A percentile compares a stretch with the other conserved stretches of the same genome.
phyloP scores from a whole-genome alignment of 2,797 vertebrate genomes.

The Amphiprion clarkii region DNA sequence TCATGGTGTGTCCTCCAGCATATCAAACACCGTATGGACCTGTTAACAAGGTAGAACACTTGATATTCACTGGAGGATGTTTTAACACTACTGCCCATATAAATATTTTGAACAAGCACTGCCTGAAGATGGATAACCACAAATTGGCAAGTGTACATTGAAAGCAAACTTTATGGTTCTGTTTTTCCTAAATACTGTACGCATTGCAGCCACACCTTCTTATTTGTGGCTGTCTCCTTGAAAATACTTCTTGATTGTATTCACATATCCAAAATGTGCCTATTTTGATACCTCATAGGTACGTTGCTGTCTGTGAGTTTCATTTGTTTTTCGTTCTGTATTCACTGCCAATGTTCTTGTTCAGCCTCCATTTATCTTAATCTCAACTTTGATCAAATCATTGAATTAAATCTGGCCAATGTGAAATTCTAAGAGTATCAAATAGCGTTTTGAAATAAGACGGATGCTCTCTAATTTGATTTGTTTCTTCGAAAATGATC shows the following conservation, averaged over 20 bases:
- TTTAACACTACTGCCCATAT: no score
- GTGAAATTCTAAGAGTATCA: slow-evolving; percentile 46
- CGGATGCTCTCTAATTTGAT: slow-evolving; percentile 55
- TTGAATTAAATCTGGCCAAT: slow-evolving; percentile 56
- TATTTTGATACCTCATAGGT: neutral
- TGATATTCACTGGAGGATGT: no score
- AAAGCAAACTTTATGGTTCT: neutral
- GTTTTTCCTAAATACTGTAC: neutral
- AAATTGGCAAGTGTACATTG: neutral
- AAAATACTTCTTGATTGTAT: no score
- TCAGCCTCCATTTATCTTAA: slow-evolving; percentile 35
- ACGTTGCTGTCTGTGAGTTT: neutral
- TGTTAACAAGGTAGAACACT: no score
- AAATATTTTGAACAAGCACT: no score
- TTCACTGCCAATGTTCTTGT: slow-evolving; percentile 15
- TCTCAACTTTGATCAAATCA: slow-evolving; percentile 50
- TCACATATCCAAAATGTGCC: neutral
- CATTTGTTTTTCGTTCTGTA: neutral
- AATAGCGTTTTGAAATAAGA: slow-evolving; percentile 57
- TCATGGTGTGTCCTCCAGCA: no score
- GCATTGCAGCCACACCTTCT: neutral
- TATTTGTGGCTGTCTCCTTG: no score
- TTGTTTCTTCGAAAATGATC: slow-evolving; percentile 55
- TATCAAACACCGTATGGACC: no score
- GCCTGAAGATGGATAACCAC: no score